Evolutionary conservation across 2,888 invertebrate genomes (phyloP), one percentile per base, ranked within the genome.

Genomic region (Dastarcus helophoroides): DNA sequence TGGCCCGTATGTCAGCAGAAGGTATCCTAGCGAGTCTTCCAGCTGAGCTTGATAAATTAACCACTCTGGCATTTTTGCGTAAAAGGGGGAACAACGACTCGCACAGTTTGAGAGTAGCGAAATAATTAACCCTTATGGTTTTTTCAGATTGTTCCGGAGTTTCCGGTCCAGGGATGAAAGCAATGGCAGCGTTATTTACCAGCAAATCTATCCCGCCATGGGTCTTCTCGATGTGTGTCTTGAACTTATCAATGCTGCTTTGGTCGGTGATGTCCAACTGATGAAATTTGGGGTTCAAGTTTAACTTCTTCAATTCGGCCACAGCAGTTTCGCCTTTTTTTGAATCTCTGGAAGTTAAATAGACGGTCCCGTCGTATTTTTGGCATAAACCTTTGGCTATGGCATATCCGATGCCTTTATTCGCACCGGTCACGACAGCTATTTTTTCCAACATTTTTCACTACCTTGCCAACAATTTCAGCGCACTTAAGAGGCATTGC

Each of bases 151-250:
- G 84, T 3, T 65, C 58, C 0, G 53, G 48, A 14, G n/a, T n/a
- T n/a, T n/a, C n/a, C n/a, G n/a, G n/a, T n/a, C n/a, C n/a, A n/a
- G n/a, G n/a, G n/a, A n/a, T 73, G 42, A 71, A 81, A 1, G 77
- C 76, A 29, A 80, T 78, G 0, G 73, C 82, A 4, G 83, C 83
- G 55, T 84, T 84, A 48, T 84, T 84, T 0, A 84, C 67, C 25
- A 84, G 62, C 27, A 83, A 51, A 58, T 84, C 80, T 3, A 84
- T 58, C 0, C 79, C 77, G 2, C 71, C 76, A 46, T 82, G 67
- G 13, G 67, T 69, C 10, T 60, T 55, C 44, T 71, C 64, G 2
- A 84, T 50, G 42, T 69, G 69, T 42, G 74, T 67, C 5, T 64
- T 63, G 38, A 82, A 73, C 3, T 40, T 54, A 26, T 67, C 57